Evolutionary conservation across 2,888 invertebrate genomes (phyloP), one percentile per base, ranked within the genome.

Genomic region (Dioctria linearis): DNA sequence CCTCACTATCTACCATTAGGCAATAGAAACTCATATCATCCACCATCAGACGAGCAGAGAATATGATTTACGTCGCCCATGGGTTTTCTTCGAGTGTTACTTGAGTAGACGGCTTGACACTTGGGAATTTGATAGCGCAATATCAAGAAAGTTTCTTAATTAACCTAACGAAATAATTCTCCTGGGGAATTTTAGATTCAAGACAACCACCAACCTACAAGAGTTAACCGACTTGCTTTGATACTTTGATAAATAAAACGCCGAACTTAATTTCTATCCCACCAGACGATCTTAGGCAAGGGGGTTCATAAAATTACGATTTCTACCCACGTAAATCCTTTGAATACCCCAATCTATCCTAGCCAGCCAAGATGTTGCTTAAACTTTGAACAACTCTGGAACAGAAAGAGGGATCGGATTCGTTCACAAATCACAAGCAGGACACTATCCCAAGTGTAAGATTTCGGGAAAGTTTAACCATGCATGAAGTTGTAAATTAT

Each of bases 401-500:
- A 25, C 2, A 2, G 25, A 25, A 25, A 25, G 25, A 2, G 25
- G 37, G 73, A 57, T 42, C 39, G 59, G 73, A 25, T 40, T 61
- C 46, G 46, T 49, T 63, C 63, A 76, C 76, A 76, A 76, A 63
- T 76, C 63, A 76, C 4, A n/a, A 54, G 76, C 46, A 76, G 75
- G 75, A 75, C 75, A 75, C 46, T 66, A 5, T 76, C 76, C 76
- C 76, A 76, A 76, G 76, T 76, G 63, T 76, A 76, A 76, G 76
- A 76, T 76, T 76, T 76, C 63, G 76, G 63, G 11, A 61, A 76
- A 76, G 76, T 76, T 76, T 76, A 76, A 63, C 76, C 76, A 76
- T 76, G 76, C 76, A 76, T 76, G 76, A 76, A 76, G 76, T 63
- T 76, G 76, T 76, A 76, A 76, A 76, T 76, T 76, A 76, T 76